Evolutionary conservation across 2,888 invertebrate genomes (phyloP).

Genomic region (Epistrophella euchroma): DNA sequence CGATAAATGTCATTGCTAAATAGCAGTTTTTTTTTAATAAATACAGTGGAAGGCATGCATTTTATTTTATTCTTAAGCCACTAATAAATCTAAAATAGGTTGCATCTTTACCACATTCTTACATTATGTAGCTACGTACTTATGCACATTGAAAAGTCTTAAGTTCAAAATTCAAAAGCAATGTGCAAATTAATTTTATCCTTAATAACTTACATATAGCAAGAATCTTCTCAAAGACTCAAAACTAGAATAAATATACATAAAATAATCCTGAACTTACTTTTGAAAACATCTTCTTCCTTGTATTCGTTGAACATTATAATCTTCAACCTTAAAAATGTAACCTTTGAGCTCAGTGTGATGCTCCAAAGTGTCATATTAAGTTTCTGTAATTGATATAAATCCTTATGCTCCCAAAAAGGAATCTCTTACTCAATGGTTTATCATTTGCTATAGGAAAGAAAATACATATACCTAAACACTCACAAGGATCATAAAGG

Average conservation of each 20-base stretch:
- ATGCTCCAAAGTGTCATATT: slow-evolving; percentile 67
- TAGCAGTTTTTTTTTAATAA: not conserved
- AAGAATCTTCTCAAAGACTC: not conserved
- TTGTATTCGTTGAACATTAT: not conserved
- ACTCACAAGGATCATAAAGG: slow-evolving; percentile 46
- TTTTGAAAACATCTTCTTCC: slow-evolving; percentile 5
- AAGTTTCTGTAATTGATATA: slow-evolving; percentile 75
- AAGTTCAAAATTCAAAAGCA: not conserved
- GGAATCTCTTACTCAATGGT: slow-evolving; percentile 32
- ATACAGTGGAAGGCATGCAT: not conserved
- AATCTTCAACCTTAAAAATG: slow-evolving; percentile 41
- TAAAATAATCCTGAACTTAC: slow-evolving; percentile 22
- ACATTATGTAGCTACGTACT: no score
- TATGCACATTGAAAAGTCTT: not conserved
- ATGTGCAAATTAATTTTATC: slow-evolving; percentile 3
- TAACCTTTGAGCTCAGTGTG: slow-evolving; percentile 46
- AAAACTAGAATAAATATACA: not conserved
- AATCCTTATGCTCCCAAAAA: slow-evolving; percentile 50
- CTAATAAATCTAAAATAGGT: not conserved
- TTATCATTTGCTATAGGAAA: slow-evolving; percentile 34
- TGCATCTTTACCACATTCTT: not conserved
- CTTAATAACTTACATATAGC: not conserved
- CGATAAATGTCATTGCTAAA: not conserved
- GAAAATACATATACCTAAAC: slow-evolving; percentile 31
- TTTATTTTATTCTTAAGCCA: not conserved